Evolutionary conservation across 1,140 invertebrate genomes (phyloP).

Genomic region (Temnothorax nylanderi): DNA sequence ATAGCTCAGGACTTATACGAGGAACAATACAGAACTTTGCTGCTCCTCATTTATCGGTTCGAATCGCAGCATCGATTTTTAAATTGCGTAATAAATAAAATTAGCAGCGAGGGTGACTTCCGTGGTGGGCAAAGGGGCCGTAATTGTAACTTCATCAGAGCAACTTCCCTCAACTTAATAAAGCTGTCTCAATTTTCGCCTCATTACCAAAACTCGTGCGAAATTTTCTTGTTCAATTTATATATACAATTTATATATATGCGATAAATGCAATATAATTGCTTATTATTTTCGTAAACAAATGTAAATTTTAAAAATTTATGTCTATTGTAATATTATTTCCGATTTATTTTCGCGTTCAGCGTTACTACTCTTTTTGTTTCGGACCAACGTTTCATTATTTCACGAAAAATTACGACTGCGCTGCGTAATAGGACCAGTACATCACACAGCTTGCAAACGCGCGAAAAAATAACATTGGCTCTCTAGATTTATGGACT

Average conservation of each 20-base stretch:
- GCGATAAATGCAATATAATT: not conserved
- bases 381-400: conserved; percentile 64
- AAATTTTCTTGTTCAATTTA: conserved; percentile 81
- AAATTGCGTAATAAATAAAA: conserved; percentile 85
- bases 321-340: not conserved
- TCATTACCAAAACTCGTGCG: conserved; percentile 79
- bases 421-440: conserved; percentile 61
- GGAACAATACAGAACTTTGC: not conserved
- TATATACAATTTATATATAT: not conserved
- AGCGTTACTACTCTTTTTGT: conserved; percentile 28
- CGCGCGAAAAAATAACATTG: conserved; percentile 69
- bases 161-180: conserved; percentile 83
- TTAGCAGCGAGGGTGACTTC: conserved; percentile 81
- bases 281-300: conserved; percentile 6
- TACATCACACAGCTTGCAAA: conserved; percentile 63
- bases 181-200: conserved; percentile 84
- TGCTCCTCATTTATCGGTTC: conserved; percentile 71
- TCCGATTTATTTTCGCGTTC: conserved; percentile 1
- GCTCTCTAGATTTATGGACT: conserved; percentile 51
- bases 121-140: conserved; percentile 71
- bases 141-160: conserved; percentile 81
- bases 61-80: conserved; percentile 82
- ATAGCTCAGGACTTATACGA: not conserved
- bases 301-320: conserved; percentile 10
- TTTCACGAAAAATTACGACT: conserved; percentile 70